Percentiles rank a stretch among this genome's conserved stretches.
Evolutionary conservation across 1,140 invertebrate genomes (phyloP).

Genomic region (Drosophila ananassae): DNA sequence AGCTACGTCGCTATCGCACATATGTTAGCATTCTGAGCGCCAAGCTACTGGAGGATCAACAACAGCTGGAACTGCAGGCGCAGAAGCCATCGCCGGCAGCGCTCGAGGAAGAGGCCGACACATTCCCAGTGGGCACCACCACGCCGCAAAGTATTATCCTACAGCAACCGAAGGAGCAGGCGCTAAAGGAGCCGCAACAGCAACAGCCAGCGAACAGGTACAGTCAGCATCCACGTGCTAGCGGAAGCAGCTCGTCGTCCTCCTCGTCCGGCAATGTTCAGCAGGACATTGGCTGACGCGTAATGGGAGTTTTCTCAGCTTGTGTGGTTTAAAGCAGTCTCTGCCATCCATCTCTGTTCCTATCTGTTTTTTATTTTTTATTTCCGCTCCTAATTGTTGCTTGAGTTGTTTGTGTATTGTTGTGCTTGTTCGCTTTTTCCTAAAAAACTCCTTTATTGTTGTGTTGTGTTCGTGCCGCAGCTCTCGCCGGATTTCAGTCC

Average conservation of each 20-base stretch:
- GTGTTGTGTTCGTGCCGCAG: slow-evolving; percentile 40
- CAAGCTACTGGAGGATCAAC: slow-evolving; percentile 91
- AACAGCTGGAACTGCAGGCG: slow-evolving; percentile 88
- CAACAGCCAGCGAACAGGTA: slow-evolving; percentile 88
- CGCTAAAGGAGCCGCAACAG: slow-evolving; percentile 48
- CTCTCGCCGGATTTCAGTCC: slow-evolving; percentile 30
- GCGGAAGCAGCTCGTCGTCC: slow-evolving; percentile 88
- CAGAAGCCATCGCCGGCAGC: slow-evolving; percentile 44
- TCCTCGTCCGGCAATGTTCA: slow-evolving; percentile 75
- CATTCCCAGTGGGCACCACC: slow-evolving; percentile 67
- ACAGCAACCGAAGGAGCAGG: slow-evolving; percentile 42
- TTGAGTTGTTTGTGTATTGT: slow-evolving; percentile 37
- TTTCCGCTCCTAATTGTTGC: slow-evolving; percentile 16
- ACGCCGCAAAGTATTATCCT: slow-evolving; percentile 73
- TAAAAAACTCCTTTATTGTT: slow-evolving; percentile 10
- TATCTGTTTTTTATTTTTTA: neutral
- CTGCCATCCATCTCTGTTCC: neutral
- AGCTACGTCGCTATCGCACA: slow-evolving; percentile 95
- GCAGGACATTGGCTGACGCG: slow-evolving; percentile 89
- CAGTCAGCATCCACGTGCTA: slow-evolving; percentile 89
- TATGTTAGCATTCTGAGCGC: slow-evolving; percentile 93
- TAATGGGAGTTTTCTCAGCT: slow-evolving; percentile 91
- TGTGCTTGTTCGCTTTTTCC: slow-evolving; percentile 17
- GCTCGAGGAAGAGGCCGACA: slow-evolving; percentile 71
- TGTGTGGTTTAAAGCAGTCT: slow-evolving; percentile 87